Conservation (phyloP, 1,140 invertebrate species). For the Xylocopa sonorina region DNA sequence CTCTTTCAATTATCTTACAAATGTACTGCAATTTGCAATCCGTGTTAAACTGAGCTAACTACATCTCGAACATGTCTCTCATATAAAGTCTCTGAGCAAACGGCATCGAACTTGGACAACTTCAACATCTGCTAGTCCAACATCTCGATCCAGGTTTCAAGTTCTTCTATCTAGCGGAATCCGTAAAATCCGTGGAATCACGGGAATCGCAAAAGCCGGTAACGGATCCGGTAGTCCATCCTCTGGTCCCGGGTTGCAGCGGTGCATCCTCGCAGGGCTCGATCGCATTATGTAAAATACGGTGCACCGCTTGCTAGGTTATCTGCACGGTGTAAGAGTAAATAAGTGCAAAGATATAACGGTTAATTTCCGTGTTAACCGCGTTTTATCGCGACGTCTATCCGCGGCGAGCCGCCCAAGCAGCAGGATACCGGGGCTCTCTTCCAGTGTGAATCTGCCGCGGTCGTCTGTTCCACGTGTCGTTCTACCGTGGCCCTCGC, state of each 20-base stretch:
- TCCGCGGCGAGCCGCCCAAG: slow-evolving; percentile 74
- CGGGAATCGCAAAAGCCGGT: slow-evolving; percentile 34
- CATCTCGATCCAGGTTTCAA: too few relatives aligned
- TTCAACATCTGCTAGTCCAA: too few relatives aligned
- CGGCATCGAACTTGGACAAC: too few relatives aligned
- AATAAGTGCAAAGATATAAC: slow-evolving; percentile 82
- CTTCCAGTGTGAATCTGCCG: slow-evolving; percentile 64
- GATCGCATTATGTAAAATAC: slow-evolving; percentile 65
- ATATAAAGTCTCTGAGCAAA: too few relatives aligned
- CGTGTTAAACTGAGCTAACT: too few relatives aligned
- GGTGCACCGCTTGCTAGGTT: slow-evolving; percentile 46
- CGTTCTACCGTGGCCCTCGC: slow-evolving; percentile 9
- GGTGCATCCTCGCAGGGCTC: slow-evolving; percentile 5
- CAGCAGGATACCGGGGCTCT: slow-evolving; percentile 72
- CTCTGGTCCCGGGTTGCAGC: slow-evolving; percentile 7
- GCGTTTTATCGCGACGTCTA: slow-evolving; percentile 79
- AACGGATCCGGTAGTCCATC: slow-evolving; percentile 40
- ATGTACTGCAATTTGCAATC: too few relatives aligned
- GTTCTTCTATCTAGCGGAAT: too few relatives aligned
- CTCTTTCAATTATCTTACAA: background rate
- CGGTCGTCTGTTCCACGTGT: slow-evolving; percentile 41
- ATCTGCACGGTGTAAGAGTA: slow-evolving; percentile 70
- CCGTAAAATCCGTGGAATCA: background rate
- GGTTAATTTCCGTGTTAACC: slow-evolving; percentile 81
- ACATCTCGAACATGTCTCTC: too few relatives aligned